Evolutionary conservation across 64 coral and sea anemone species (phyloP), one percentile per base, ranked within the genome.

Genomic region (Montipora sp.): DNA sequence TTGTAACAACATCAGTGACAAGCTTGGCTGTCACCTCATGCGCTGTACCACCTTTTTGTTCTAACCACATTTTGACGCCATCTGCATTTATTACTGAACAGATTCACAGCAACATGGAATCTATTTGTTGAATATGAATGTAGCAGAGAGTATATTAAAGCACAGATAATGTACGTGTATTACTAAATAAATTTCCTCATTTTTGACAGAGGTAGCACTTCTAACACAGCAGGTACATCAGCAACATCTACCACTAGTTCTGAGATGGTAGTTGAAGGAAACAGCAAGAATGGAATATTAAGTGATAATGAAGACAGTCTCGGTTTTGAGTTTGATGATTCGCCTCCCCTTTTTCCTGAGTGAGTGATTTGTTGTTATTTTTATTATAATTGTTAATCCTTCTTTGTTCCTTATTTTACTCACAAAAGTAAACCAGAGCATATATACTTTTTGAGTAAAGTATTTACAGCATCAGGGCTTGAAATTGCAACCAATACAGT

Each of bases 221-320:
- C 63, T 71, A 85, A 83, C 60, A 83, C 59, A 47, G 59, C 63
- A 1, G 66, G 61, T 12, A 70, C 82, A n/a, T 84, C 81, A 69
- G 81, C 59, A 15, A 84, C 80, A 78, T 92, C 90, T 8, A 81
- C 86, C 6, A 61, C 91, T 61, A 93, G 91, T 60, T 93, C 91
- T 59, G 91, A 93, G 48, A 86, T 93, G 18, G 84, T 78, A 45
- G 83, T 88, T 47, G 91, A 93, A 93, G 82, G 91, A 58, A 75
- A 83, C 47, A 93, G 91, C 16, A 74, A 59, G 59, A 80, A 84
- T 77, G 90, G 70, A 76, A 58, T 92, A 36, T 36, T 36, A 4
- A 85, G 80, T 85, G 90, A 92, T 19, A 80, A 44, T 93, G 91
- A 93, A 2, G 84, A 93, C 44, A 61, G 10, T 59, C 53, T 68